These are phyloP conservation scores for Drosophila ananassae DNA, from an alignment of 1,140 invertebrate genomes.

Conservation along the genomic window DNA sequence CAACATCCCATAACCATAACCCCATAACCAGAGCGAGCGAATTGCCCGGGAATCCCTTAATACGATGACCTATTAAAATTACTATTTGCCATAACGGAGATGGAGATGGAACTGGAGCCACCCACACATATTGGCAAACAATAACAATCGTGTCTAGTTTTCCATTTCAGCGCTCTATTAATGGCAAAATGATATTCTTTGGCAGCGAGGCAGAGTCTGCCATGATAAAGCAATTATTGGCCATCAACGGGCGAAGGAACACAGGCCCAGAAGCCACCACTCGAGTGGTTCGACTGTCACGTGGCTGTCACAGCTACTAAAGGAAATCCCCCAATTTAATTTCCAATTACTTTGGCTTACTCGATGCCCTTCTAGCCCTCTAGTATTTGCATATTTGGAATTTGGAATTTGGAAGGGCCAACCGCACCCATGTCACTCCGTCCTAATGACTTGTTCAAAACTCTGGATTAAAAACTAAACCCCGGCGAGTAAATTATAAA, in stretches of 20 bases:
- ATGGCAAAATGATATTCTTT: constrained; percentile 60
- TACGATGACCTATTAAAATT: constrained; percentile 82
- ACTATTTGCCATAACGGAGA: constrained; percentile 49
- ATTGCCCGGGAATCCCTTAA: constrained; percentile 64
- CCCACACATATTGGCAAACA: constrained; percentile 23
- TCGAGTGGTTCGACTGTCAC: constrained; percentile 37
- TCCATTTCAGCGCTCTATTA: constrained; percentile 36
- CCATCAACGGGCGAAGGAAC: constrained; percentile 13
- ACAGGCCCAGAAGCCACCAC: not conserved
- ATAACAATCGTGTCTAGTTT: constrained; percentile 30
- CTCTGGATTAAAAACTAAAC: constrained; percentile 51
- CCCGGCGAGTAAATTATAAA: constrained; percentile 33
- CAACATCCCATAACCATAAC: constrained; percentile 3
- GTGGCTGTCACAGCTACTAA: constrained; percentile 38
- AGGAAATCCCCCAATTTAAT: constrained; percentile 59
- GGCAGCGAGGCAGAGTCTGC: constrained; percentile 3
- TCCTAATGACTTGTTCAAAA: constrained; percentile 41
- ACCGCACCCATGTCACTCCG: constrained; percentile 5
- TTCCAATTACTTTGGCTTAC: constrained; percentile 65
- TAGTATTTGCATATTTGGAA: constrained; percentile 41
- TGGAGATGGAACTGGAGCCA: not conserved
- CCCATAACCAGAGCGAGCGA: constrained; percentile 39
- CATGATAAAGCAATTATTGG: constrained; percentile 75
- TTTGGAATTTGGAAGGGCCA: constrained; percentile 5
- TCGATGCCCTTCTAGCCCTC: not conserved